phyloP scores from a whole-genome alignment of 2,888 invertebrate species.

The Aporophyla nigra region DNA sequence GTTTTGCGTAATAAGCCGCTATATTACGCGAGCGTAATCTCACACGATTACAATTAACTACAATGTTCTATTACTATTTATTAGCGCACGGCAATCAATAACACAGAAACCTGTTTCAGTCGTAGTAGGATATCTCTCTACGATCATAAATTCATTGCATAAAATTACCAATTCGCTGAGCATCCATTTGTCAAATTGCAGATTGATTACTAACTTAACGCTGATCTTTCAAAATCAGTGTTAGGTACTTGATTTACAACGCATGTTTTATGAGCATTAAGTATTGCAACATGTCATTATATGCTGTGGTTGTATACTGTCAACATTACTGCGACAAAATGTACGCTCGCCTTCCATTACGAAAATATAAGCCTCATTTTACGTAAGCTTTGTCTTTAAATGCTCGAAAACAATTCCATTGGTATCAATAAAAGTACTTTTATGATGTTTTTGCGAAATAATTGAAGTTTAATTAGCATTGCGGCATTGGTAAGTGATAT shows the following conservation, averaged over 20 bases:
- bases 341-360: constrained; percentile 54
- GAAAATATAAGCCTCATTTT: constrained; percentile 65
- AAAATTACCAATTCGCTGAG: constrained; percentile 53
- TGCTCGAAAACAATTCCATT: constrained; percentile 41
- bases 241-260: constrained; percentile 60
- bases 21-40: constrained; percentile 68
- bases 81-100: constrained; percentile 50
- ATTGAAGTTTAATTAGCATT: constrained; percentile 37
- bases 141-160: constrained; percentile 53
- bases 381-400: constrained; percentile 64
- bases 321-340: constrained; percentile 52
- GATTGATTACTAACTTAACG: constrained; percentile 54
- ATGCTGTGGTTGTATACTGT: constrained; percentile 53
- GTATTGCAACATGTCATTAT: constrained; percentile 64
- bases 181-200: constrained; percentile 59
- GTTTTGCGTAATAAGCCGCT: constrained; percentile 79
- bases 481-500: constrained; percentile 33
- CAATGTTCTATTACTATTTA: constrained; percentile 55
- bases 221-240: constrained; percentile 64
- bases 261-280: constrained; percentile 54
- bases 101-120: constrained; percentile 42
- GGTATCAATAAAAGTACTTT: constrained; percentile 40
- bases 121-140: constrained; percentile 15
- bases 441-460: constrained; percentile 47
- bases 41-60: constrained; percentile 61